Evolutionary conservation across 2,888 invertebrate species (phyloP).

Genomic region (Drosophila pseudotakahashii): DNA sequence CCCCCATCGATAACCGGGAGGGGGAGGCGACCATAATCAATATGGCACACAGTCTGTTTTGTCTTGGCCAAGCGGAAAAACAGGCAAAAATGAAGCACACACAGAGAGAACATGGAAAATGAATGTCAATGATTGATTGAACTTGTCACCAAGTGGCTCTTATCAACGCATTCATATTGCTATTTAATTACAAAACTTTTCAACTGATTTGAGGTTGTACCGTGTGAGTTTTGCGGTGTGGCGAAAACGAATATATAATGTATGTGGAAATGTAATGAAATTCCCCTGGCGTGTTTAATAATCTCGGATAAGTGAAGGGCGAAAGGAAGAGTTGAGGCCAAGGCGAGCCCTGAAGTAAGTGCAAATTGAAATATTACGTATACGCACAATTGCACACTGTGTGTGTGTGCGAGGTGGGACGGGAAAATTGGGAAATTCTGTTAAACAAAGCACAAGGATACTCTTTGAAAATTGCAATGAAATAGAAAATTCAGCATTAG

Average conservation of each 20-base stretch:
- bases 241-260: conserved; percentile 9
- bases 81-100: neutral
- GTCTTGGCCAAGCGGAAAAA: conserved; percentile 4
- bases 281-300: conserved; percentile 29
- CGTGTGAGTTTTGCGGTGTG: conserved; percentile 21
- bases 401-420: neutral
- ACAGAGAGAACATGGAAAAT: neutral
- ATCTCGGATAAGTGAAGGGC: conserved; percentile 15
- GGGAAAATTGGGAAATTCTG: neutral
- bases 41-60: neutral
- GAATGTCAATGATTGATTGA: conserved; percentile 38
- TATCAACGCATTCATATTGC: conserved; percentile 22
- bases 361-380: conserved; percentile 31
- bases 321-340: neutral
- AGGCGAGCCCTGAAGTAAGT: conserved; percentile 10
- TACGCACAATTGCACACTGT: conserved; percentile 5
- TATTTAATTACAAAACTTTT: conserved; percentile 45
- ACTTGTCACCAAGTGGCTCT: conserved; percentile 28
- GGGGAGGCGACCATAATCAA: conserved; percentile 19
- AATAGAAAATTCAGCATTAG: neutral
- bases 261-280: conserved; percentile 11
- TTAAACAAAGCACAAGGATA: neutral
- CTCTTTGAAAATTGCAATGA: neutral
- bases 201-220: conserved; percentile 20
- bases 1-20: conserved; percentile 3